Base-by-base conservation (phyloP, 1,140 invertebrate species). In the Pseudoatta argentina region DNA sequence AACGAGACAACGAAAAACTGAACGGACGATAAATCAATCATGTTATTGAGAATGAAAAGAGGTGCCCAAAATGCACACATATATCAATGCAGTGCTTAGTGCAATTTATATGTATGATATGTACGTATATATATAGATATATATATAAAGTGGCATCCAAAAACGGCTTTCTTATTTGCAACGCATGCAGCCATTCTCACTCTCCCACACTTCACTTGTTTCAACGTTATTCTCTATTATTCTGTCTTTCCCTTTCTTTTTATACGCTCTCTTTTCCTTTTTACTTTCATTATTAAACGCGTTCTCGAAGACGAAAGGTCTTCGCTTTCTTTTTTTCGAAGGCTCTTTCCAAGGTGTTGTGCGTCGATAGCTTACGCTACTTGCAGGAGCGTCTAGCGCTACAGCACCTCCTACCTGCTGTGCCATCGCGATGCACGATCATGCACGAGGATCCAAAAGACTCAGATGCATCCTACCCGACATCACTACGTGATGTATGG, bases 151-250 rank as follows among this genome's bases (percentile, higher is more conserved):
- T 95, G 93, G 94, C 94, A 95, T 95, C 93, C 94, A 95, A 95
- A 94, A 95, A 95, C 91, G 94, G 91, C 92, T 93, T 93, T 93
- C 83, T 93, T 94, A 88, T 94, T 95, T 95, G 94, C 94, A 95
- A 94, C 91, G 94, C 95, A 95, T 95, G 95, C 95, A 95, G 85
- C 93, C 94, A 95, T 95, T 95, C 95, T 95, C 95, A 95, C 95
- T 95, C 94, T 95, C 95, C 95, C 94, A 95, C 93, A 94, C 94
- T 94, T 94, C 90, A 86, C 83, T 79, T 79, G 88, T 81, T 86
- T 90, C 82, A 71, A 89, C 48, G 79, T 86, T 92, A 87, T 51
- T 88, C 64, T 86, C 57, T 90, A 57, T 73, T 69, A 51, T 86
- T 73, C 66, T 76, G 76, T 87, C 44, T 87, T 89, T 72, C 48